These are phyloP conservation scores for Nephrotoma appendiculata DNA, from an alignment of 2,888 invertebrate species.

Conservation along the genomic window DNA sequence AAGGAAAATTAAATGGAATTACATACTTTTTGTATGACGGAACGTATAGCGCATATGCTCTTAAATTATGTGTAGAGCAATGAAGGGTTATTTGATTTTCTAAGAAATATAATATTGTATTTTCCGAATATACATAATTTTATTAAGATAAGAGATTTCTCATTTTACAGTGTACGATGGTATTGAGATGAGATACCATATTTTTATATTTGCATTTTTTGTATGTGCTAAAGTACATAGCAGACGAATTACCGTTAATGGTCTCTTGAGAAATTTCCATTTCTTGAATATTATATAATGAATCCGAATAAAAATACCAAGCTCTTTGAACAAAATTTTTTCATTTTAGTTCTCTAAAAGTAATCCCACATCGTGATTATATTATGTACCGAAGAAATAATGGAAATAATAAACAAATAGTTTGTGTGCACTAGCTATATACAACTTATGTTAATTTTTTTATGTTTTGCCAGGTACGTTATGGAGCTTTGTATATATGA, in stretches of 20 bases:
- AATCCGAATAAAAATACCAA: background rate
- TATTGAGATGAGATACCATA: background rate
- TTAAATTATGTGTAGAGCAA: background rate
- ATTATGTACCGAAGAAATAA: background rate
- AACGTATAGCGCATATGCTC: background rate
- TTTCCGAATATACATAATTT: background rate
- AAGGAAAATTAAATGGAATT: background rate
- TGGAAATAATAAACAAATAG: background rate
- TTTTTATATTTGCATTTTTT: background rate
- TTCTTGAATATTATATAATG: background rate
- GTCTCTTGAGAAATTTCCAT: background rate
- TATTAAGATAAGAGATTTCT: background rate
- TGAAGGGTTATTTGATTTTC: background rate
- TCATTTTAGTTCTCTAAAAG: background rate
- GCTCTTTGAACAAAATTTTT: background rate
- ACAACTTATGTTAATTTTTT: background rate
- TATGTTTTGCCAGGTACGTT: background rate
- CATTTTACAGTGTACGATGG: background rate
- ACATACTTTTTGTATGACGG: background rate
- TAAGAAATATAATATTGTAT: background rate
- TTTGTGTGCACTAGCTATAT: background rate
- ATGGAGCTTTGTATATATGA: background rate
- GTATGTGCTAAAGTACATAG: background rate
- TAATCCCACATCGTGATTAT: background rate
- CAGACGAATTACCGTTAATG: background rate